Evolutionary conservation across 2,888 invertebrate species (phyloP), one percentile per base, ranked within the genome.

Genomic region (Melanotus villosus): DNA sequence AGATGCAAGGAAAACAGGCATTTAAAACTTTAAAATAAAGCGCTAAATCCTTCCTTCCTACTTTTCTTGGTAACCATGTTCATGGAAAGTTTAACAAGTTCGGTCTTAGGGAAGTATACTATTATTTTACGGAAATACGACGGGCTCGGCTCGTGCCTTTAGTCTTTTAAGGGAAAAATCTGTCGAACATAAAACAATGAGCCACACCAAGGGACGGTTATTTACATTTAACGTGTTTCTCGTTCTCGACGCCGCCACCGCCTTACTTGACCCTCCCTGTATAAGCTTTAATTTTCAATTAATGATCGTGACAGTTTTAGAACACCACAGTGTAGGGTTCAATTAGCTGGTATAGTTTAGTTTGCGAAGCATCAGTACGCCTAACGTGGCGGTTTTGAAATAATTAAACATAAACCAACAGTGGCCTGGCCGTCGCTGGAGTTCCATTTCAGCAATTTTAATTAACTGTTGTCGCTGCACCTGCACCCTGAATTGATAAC

Each of bases 231-330:
- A 18, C 63, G 47, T 36, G 34, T 34, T 60, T 60, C 45, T 60
- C 47, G 10, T 47, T n/a, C n/a, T n/a, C n/a, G n/a, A n/a, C n/a
- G n/a, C n/a, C n/a, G n/a, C n/a, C n/a, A 23, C 18, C 19, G 38
- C 23, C 32, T 50, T 26, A 34, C 56, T 54, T 52, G 36, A 34
- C 50, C 59, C 54, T 60, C 54, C 43, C 38, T 34, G n/a, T n/a
- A 38, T 54, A 65, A 57, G 58, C 45, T 59, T 41, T 57, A 52
- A 45, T 54, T 52, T 52, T 54, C 52, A 60, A 60, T 67, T 60
- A 60, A 60, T 67, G 59, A 41, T 54, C 50, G 43, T 66, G 59
- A 59, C 59, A 66, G 66, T 66, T 66, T 66, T 50, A 52, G 65
- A 57, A 52, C 52, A 36, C 32, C 56, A 36, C 65, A 32, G 23